Percentiles rank a stretch among this genome's conserved stretches.
Evolutionary conservation across 1,140 invertebrate genomes (phyloP).

Genomic region (Mycetomoellerius zeteki): DNA sequence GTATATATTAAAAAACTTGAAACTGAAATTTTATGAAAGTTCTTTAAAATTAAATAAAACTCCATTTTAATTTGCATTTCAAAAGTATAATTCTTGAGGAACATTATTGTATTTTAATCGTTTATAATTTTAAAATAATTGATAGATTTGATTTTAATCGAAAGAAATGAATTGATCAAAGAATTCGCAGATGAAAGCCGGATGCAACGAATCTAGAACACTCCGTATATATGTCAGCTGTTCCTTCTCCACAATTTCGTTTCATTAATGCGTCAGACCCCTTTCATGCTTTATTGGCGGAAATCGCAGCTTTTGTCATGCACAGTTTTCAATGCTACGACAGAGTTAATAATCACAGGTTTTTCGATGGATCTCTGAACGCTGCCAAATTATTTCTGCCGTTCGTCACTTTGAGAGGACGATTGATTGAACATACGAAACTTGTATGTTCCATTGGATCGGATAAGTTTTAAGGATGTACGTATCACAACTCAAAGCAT

Average conservation of each 20-base stretch:
- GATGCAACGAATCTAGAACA: conserved; percentile 19
- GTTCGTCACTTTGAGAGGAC: background rate
- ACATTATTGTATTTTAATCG: background rate
- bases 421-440: conserved; percentile 20
- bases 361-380: background rate
- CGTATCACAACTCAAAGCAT: too few relatives aligned
- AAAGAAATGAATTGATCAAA: background rate
- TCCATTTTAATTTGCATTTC: background rate
- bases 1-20: background rate
- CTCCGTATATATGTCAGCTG: conserved; percentile 47
- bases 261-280: conserved; percentile 65
- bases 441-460: background rate
- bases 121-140: background rate
- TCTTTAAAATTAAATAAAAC: background rate
- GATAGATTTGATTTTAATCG: background rate
- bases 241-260: conserved; percentile 60
- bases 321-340: conserved; percentile 26
- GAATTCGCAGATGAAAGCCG: background rate
- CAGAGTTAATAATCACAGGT: conserved; percentile 43
- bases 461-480: background rate
- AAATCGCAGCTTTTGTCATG: conserved; percentile 29
- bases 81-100: too few relatives aligned
- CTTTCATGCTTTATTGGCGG: conserved; percentile 59
- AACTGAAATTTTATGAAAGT: background rate
- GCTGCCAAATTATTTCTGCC: conserved; percentile 28